Evolutionary conservation across 2,888 invertebrate species (phyloP), one percentile per base, ranked within the genome.

Genomic region (Leucoptera coffeella): DNA sequence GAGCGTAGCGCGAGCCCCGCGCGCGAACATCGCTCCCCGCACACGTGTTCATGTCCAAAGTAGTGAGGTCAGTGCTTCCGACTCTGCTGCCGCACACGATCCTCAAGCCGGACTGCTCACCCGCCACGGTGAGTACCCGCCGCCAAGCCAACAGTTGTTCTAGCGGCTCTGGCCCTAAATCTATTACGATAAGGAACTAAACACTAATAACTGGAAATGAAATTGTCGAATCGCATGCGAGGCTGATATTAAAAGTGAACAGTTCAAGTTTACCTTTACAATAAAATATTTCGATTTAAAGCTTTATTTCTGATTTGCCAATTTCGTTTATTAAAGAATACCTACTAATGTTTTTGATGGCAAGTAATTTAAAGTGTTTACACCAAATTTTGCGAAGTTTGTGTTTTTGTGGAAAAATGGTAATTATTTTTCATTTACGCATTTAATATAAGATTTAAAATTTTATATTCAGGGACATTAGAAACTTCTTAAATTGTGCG

Each of bases 91-190:
- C 61, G 55, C 62, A 59, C 52, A 53, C 46, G 39, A 53, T 54
- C 52, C 47, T 53, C 55, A 55, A 59, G 53, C 48, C 58, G 57
- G 61, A 62, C 54, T 53, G 54, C 59, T 55, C 65, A 35, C 38
- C 65, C 50, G 44, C 65, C 67, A 67, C 58, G 67, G 69, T 69
- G 59, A 64, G 67, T 67, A 64, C 46, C 17, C 61, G 60, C 62
- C 65, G 55, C 45, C 47, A 43, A 44, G 64, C 49, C 64, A 61
- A 57, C 52, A 46, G n/a, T n/a, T n/a, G n/a, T n/a, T n/a, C n/a
- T n/a, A n/a, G n/a, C n/a, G 50, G 58, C 59, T 56, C 56, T 47
- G 54, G 50, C 45, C 48, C 55, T 46, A 44, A 59, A 56, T n/a
- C n/a, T 54, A 54, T 54, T 50, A 47, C 62, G 54, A 61, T 62